These are phyloP conservation scores for Perithous albicinctus DNA, from an alignment of 2,888 invertebrate genomes.

Conservation along the genomic window DNA sequence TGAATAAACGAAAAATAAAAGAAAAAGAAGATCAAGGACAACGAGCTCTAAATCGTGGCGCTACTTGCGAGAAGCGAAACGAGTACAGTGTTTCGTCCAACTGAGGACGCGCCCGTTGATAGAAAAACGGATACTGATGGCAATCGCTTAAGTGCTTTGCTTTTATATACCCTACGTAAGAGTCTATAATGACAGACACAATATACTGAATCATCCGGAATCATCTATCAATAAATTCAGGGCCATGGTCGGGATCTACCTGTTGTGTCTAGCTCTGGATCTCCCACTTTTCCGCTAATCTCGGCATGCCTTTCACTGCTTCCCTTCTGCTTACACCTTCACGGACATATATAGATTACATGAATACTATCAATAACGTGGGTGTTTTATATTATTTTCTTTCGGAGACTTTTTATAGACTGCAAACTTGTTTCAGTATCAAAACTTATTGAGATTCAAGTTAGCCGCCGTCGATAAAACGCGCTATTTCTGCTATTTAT, in stretches of 20 bases:
- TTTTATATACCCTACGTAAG: conserved; percentile 56
- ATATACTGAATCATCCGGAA: conserved; percentile 47
- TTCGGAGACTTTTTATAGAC: too few species aligned
- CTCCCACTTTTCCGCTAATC: conserved; percentile 40
- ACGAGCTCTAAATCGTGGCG: neutral
- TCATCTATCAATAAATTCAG: conserved; percentile 63
- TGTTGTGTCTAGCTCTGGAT: conserved; percentile 11
- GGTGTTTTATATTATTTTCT: too few species aligned
- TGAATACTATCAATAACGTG: too few species aligned
- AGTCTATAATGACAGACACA: conserved; percentile 29
- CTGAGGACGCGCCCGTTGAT: conserved; percentile 29
- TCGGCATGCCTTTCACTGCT: conserved; percentile 26
- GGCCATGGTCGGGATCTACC: conserved; percentile 62
- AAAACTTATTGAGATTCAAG: too few species aligned
- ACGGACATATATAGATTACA: too few species aligned
- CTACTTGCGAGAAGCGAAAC: neutral
- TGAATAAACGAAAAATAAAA: conserved; percentile 8
- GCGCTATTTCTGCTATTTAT: too few species aligned
- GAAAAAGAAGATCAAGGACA: neutral
- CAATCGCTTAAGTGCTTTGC: conserved; percentile 42
- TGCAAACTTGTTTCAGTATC: too few species aligned
- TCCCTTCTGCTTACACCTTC: conserved; percentile 34
- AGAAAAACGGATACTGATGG: conserved; percentile 53
- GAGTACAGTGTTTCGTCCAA: too few species aligned
- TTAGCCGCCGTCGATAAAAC: too few species aligned